phyloP scores from a whole-genome alignment of 2,113 vertebrate genomes.

The Catharus bicknelli region DNA sequence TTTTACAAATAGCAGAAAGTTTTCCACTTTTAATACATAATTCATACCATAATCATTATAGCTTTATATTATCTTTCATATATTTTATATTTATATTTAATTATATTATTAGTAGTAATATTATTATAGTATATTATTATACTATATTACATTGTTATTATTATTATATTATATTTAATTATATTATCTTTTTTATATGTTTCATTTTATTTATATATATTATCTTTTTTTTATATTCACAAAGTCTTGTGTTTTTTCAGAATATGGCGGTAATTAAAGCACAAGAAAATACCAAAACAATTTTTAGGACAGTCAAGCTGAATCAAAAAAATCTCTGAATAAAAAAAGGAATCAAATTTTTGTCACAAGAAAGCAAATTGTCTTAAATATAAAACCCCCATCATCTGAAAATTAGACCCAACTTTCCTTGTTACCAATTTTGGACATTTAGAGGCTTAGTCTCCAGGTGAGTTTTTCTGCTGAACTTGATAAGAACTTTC shows the following conservation, averaged over 20 bases:
- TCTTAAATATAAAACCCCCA: background rate
- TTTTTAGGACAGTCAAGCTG: background rate
- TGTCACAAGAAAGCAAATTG: rapidly evolving
- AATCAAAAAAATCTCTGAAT: background rate
- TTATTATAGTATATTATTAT: too few species aligned
- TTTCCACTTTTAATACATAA: background rate
- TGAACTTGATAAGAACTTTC: background rate
- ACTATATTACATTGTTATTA: too few species aligned
- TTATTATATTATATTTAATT: too few species aligned
- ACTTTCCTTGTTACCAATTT: background rate
- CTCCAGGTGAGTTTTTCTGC: background rate
- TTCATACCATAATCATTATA: background rate
- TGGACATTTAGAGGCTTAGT: background rate
- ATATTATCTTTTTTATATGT: too few species aligned
- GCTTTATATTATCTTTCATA: background rate
- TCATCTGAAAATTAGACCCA: background rate
- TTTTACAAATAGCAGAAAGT: background rate
- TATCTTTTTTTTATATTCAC: background rate
- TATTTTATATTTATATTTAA: too few species aligned
- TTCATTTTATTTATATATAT: too few species aligned
- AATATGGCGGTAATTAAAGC: background rate
- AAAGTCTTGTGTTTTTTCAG: background rate
- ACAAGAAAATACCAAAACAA: background rate
- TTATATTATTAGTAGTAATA: too few species aligned
- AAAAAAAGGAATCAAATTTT: background rate